phyloP scores from a whole-genome alignment of 1,140 invertebrate species.

The Nasonia longicornis region DNA sequence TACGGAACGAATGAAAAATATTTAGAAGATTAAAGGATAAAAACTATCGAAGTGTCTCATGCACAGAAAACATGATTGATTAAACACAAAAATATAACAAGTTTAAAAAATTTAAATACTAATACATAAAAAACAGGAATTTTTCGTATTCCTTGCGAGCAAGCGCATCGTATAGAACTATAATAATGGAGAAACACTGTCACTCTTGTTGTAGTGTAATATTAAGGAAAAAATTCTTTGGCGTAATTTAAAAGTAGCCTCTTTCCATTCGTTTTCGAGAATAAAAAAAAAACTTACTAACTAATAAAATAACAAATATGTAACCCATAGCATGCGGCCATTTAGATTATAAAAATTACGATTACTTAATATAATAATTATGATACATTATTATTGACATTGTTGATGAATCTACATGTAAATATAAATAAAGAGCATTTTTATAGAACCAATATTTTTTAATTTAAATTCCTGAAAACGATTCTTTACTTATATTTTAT shows the following conservation, averaged over 20 bases:
- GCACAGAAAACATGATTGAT: neutral
- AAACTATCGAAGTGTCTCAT: neutral
- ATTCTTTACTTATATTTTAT: too few relatives aligned
- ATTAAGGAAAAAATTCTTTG: conserved; percentile 18
- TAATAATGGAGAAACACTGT: conserved; percentile 27
- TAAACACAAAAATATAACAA: neutral
- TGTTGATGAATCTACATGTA: conserved; percentile 64
- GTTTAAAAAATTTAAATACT: neutral
- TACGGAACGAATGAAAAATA: neutral
- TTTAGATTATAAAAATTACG: conserved; percentile 48
- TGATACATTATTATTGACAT: conserved; percentile 58
- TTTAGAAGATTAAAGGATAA: neutral
- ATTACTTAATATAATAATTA: conserved; percentile 49
- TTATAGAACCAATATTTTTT: conserved; percentile 52
- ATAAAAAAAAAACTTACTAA: conserved; percentile 38
- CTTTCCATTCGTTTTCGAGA: conserved; percentile 34
- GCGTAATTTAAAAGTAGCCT: conserved; percentile 35
- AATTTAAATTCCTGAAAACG: neutral
- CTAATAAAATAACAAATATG: conserved; percentile 40
- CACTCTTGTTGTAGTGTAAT: conserved; percentile 23
- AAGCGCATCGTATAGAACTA: conserved; percentile 25
- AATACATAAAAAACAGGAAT: neutral
- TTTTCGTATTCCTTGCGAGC: conserved; percentile 9
- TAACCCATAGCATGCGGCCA: conserved; percentile 55
- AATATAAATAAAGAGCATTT: conserved; percentile 64